These are phyloP conservation scores for Aradus depressus DNA, from an alignment of 2,888 invertebrate species.

Conservation along the genomic window DNA sequence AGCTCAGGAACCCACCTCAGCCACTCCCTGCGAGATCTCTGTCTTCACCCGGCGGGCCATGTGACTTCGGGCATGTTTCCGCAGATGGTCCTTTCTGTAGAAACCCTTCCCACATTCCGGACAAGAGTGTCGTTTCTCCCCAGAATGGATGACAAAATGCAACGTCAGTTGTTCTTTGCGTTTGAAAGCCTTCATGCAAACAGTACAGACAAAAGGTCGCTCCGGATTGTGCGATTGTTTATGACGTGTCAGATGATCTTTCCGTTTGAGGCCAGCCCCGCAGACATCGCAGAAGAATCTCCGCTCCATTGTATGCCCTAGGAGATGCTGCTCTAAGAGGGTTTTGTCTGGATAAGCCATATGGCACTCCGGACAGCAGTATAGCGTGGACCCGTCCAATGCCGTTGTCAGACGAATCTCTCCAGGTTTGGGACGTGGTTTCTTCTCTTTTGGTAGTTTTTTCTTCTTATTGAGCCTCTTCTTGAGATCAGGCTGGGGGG, in stretches of 20 bases:
- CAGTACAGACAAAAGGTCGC: slow-evolving; percentile 75
- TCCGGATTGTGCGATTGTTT: slow-evolving; percentile 83
- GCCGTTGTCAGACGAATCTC: slow-evolving; percentile 52
- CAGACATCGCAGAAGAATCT: slow-evolving; percentile 81
- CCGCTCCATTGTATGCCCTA: slow-evolving; percentile 74
- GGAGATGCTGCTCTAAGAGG: slow-evolving; percentile 70
- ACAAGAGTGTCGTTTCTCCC: slow-evolving; percentile 77
- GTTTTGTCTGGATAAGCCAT: slow-evolving; percentile 82
- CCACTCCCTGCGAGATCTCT: slow-evolving; percentile 41
- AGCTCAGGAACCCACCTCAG: slow-evolving; percentile 39
- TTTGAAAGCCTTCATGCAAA: slow-evolving; percentile 74
- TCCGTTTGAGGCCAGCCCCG: slow-evolving; percentile 75
- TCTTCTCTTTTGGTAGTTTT: slow-evolving; percentile 58
- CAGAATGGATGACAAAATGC: slow-evolving; percentile 82
- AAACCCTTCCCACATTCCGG: slow-evolving; percentile 73
- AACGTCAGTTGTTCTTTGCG: slow-evolving; percentile 78
- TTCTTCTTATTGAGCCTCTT: slow-evolving; percentile 63
- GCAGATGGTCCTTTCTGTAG: slow-evolving; percentile 54
- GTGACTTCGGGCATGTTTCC: slow-evolving; percentile 68
- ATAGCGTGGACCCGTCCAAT: slow-evolving; percentile 69
- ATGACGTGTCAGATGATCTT: slow-evolving; percentile 75
- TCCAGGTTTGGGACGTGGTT: slow-evolving; percentile 72
- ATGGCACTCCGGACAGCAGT: slow-evolving; percentile 79
- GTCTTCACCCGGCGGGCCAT: slow-evolving; percentile 60
- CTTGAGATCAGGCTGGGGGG: slow-evolving; percentile 39